phyloP scores from a whole-genome alignment of 2,797 vertebrate genomes.

The Mycteria americana region DNA sequence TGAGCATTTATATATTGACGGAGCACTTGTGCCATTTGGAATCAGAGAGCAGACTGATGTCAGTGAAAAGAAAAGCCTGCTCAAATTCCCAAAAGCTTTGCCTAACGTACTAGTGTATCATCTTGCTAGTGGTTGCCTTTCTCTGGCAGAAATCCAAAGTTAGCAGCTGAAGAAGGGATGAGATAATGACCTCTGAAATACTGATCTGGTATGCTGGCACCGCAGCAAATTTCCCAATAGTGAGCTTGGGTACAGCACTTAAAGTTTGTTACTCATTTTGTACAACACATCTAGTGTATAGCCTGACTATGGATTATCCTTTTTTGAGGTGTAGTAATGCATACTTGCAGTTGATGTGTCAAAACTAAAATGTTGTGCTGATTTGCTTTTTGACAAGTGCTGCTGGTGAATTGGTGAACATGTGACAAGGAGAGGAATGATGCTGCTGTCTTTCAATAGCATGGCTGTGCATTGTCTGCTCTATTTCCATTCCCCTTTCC shows the following conservation, averaged over 20 bases:
- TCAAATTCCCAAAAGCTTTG: constrained; percentile 31
- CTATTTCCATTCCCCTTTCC: not conserved
- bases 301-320: not conserved
- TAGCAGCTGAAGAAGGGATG: constrained; percentile 66
- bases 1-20: not conserved
- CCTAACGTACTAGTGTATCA: constrained; percentile 20
- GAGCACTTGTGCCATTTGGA: not conserved
- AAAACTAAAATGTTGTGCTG: not conserved
- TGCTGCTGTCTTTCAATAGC: not conserved
- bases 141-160: constrained; percentile 55
- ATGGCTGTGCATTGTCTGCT: not conserved
- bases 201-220: constrained; percentile 59
- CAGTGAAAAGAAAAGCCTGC: constrained; percentile 43
- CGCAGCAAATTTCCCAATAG: constrained; percentile 45
- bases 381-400: not conserved
- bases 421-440: not conserved
- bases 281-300: not conserved
- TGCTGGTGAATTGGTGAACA: not conserved
- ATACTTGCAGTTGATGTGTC: not conserved
- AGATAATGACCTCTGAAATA: constrained; percentile 74
- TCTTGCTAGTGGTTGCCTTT: constrained; percentile 35
- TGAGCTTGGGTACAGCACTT: not conserved
- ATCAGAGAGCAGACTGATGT: not conserved
- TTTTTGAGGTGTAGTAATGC: not conserved
- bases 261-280: not conserved